phyloP scores from a whole-genome alignment of 2,113 vertebrate genomes.

The Hippocampus abdominalis region DNA sequence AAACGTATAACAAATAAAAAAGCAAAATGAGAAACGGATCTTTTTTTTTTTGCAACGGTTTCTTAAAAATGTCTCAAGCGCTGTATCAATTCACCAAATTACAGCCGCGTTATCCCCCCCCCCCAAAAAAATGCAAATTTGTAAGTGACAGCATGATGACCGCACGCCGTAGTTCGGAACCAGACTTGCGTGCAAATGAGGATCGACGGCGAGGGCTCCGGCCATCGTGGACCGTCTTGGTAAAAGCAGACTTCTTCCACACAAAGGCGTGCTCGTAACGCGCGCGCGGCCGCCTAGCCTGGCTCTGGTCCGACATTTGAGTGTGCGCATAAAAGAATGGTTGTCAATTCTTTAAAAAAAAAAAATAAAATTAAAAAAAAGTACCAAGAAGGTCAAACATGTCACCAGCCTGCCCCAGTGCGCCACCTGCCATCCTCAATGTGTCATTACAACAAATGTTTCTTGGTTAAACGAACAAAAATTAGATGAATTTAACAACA shows the following conservation, averaged over 20 bases:
- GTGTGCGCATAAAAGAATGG: neutral
- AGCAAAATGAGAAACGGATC: too few species aligned
- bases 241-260: slow-evolving; percentile 4
- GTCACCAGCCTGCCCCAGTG: neutral
- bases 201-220: too few species aligned
- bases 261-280: too few species aligned
- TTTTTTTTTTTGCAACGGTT: too few species aligned
- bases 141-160: too few species aligned
- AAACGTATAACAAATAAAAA: too few species aligned
- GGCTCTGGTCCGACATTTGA: neutral
- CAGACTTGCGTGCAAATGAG: too few species aligned
- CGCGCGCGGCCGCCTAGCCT: neutral
- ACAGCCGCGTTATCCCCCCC: too few species aligned
- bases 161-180: too few species aligned
- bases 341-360: neutral
- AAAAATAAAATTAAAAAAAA: neutral
- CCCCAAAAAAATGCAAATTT: too few species aligned
- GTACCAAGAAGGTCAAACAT: neutral
- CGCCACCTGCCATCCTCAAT: neutral
- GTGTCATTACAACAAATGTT: neutral
- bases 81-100: too few species aligned
- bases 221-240: neutral
- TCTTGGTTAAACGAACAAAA: neutral
- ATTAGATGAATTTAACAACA: neutral
- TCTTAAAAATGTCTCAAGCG: too few species aligned